Base-by-base conservation (phyloP, 2,113 vertebrate genomes). In the Ellobius talpinus region DNA sequence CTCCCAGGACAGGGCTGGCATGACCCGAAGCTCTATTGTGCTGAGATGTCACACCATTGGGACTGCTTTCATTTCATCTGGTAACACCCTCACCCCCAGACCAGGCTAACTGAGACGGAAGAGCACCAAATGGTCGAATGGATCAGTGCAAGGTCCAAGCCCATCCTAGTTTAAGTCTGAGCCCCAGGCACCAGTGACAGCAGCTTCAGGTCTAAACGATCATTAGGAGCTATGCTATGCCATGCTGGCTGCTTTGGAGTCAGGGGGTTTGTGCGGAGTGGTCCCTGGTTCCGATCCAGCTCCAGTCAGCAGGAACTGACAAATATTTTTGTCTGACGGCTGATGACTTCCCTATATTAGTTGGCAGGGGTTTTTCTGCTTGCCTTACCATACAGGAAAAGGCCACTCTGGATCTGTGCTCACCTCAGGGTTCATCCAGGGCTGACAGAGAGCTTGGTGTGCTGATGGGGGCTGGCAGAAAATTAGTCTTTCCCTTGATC, bases 221-320 rank as follows among this genome's bases (percentile, higher is more conserved):
- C 21, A 33, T 9, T 42, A 14, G 61, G 65, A 89, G 42, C 31
- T 2, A 8, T 31, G 65, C 70, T 29, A 13, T n/a, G 58, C 84
- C 16, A 1, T 33, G 26, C 68, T n/a, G 16, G 33, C 76, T 63
- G 93, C 94, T 31, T 82, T 93, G 91, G 73, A 76, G 36, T 77
- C 33, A 39, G 76, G 94, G 96, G 55, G 39, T 66, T 79, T 78
- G 82, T 91, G 52, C 24, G 7, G n/a, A 76, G 79, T 76, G 65
- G 74, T 89, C 77, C 26, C 82, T 92, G 5, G 0, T 90, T 97
- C 70, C 0, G 23, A 45, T 19, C 92, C 73, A 50, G 39, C 42
- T 96, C 92, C 8, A 2, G 91, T 76, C 81, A 92, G 8, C 0
- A n/a, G 29, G 0, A 2, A 84, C 70, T 52, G 16, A 76, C 52